Evolutionary conservation across 1,140 invertebrate species (phyloP).

Genomic region (Harpegnathos saltator): DNA sequence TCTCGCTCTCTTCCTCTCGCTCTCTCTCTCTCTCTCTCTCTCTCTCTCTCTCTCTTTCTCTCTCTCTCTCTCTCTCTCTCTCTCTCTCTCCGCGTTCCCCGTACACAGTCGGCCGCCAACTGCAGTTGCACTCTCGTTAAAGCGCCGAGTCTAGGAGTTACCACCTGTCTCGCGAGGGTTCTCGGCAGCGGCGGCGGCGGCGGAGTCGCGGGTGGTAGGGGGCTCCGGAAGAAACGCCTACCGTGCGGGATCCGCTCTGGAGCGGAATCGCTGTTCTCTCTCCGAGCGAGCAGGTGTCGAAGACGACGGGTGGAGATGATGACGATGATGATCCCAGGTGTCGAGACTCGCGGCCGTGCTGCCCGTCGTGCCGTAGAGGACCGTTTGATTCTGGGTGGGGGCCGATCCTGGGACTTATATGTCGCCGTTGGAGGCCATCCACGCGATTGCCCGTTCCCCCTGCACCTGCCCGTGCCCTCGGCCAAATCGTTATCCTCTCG

Average conservation of each 20-base stretch:
- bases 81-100: slow-evolving; percentile 44
- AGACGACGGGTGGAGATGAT: slow-evolving; percentile 15
- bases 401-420: slow-evolving; percentile 80
- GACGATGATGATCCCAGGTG: slow-evolving; percentile 50
- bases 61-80: too few relatives aligned
- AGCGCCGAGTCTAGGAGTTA: slow-evolving; percentile 46
- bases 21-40: too few relatives aligned
- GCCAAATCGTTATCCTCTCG: slow-evolving; percentile 54
- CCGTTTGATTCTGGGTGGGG: slow-evolving; percentile 79
- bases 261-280: not conserved
- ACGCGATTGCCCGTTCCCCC: slow-evolving; percentile 54
- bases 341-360: slow-evolving; percentile 35
- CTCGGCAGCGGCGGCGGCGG: slow-evolving; percentile 33
- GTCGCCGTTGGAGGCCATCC: slow-evolving; percentile 78
- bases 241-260: slow-evolving; percentile 12
- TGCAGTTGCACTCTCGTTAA: slow-evolving; percentile 60
- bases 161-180: slow-evolving; percentile 54
- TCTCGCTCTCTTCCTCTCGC: too few relatives aligned
- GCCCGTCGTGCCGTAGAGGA: slow-evolving; percentile 69
- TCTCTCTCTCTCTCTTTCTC: too few relatives aligned
- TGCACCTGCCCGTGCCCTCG: slow-evolving; percentile 15
- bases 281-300: slow-evolving; percentile 25
- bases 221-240: slow-evolving; percentile 31
- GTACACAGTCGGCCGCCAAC: slow-evolving; percentile 56
- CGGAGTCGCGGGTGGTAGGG: slow-evolving; percentile 46